Conservation (phyloP, 1,140 invertebrate species). For the Wasmannia auropunctata region DNA sequence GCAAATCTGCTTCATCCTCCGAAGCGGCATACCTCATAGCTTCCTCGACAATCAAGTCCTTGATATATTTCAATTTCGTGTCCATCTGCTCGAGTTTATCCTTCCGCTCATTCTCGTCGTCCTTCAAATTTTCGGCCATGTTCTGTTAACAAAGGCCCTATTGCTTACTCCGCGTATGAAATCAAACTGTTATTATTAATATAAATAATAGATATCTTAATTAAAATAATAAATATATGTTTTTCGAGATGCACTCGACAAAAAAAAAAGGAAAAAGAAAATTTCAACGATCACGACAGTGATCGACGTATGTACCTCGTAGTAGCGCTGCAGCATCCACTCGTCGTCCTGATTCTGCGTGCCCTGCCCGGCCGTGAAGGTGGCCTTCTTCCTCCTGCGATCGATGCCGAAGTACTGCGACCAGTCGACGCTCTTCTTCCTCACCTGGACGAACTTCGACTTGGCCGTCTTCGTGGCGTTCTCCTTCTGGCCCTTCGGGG, state of each 20-base stretch:
- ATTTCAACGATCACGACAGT: neutral
- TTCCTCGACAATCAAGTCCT: slow-evolving; percentile 91
- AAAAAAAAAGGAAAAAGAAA: too few relatives aligned
- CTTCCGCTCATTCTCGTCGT: slow-evolving; percentile 73
- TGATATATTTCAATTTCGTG: slow-evolving; percentile 89
- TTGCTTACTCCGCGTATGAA: neutral
- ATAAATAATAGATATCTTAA: neutral
- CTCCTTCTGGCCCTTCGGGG: slow-evolving; percentile 74
- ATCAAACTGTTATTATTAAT: neutral
- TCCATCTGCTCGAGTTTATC: slow-evolving; percentile 88
- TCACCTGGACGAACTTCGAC: slow-evolving; percentile 85
- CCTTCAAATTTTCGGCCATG: slow-evolving; percentile 79
- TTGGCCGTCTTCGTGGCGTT: slow-evolving; percentile 71
- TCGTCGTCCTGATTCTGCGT: slow-evolving; percentile 85
- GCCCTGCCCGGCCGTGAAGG: slow-evolving; percentile 74
- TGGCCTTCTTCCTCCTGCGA: slow-evolving; percentile 89
- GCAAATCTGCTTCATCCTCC: slow-evolving; percentile 81
- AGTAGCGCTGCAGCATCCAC: slow-evolving; percentile 86
- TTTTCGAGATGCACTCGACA: neutral
- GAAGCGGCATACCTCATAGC: slow-evolving; percentile 90
- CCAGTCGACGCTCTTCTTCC: slow-evolving; percentile 94
- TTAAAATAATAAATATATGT: neutral
- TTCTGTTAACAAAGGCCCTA: slow-evolving; percentile 60
- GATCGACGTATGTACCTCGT: slow-evolving; percentile 83
- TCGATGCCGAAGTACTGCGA: slow-evolving; percentile 94